A percentile compares a stretch with the other conserved stretches of the same genome.
phyloP scores from a whole-genome alignment of 2,113 vertebrate genomes.

The Myiozetetes cayanensis region DNA sequence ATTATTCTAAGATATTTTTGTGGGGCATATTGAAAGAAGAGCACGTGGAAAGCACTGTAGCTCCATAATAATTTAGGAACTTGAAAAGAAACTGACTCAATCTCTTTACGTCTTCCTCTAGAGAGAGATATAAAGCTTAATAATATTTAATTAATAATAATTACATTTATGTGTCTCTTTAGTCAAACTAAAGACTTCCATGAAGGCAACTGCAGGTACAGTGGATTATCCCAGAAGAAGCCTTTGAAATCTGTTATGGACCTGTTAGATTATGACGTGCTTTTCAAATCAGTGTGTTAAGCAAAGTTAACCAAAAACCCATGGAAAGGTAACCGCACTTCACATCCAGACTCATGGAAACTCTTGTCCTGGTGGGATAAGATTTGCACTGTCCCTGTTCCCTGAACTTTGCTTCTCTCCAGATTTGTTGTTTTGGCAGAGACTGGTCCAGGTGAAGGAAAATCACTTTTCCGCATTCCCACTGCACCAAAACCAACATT shows the following conservation, averaged over 20 bases:
- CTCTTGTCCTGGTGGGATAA: not conserved
- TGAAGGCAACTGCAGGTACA: not conserved
- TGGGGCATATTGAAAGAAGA: not conserved
- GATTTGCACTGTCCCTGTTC: not conserved
- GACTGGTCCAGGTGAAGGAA: not conserved
- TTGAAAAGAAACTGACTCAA: not conserved
- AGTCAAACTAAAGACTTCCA: not conserved
- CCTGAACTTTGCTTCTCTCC: not conserved
- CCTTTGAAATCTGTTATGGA: not conserved
- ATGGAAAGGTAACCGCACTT: not conserved
- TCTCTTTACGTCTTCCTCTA: not conserved
- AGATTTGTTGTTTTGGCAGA: not conserved
- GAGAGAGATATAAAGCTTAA: not conserved
- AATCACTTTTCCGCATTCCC: not conserved
- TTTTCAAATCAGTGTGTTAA: not conserved
- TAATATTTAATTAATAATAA: not conserved
- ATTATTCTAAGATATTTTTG: not conserved
- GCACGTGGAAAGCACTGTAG: not conserved
- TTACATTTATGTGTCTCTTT: not conserved
- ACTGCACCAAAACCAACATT: not conserved
- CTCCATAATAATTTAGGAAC: not conserved
- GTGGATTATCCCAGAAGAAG: not conserved
- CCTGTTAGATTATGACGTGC: not conserved
- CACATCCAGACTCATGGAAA: not conserved
- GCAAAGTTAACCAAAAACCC: not conserved